Evolutionary conservation across 2,797 vertebrate species (phyloP), one percentile per base, ranked within the genome.

Genomic region (Brotula barbata): DNA sequence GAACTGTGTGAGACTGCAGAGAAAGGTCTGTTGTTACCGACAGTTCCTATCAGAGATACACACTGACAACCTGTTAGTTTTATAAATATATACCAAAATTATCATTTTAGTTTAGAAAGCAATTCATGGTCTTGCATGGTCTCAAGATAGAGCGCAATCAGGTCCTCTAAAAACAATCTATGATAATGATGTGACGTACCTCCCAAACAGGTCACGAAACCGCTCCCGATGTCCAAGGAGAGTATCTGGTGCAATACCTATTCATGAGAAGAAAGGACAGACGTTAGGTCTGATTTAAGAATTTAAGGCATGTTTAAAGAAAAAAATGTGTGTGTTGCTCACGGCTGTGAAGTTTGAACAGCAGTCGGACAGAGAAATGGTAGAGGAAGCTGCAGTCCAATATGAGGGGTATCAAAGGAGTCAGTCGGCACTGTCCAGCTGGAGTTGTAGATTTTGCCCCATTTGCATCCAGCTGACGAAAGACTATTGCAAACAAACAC

Each of bases 341-440:
- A 99, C 96, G 93, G 80, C 96, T 96, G 86, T 99, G 97, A 3
- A 99, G 94, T 57, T 96, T 98, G 90, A 99, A 99, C 82, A 99
- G 89, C 14, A 96, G 81, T 64, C 92, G 94, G 74, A 99, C 96
- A 0, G 93, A 93, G 86, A 97, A 96, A 85, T 99, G 95, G 0
- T 98, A 99, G 67, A 99, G 94, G 51, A 94, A 94, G 83, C 96
- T 96, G 87, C 94, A 94, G 90, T 99, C 97, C 81, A 95, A 84
- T 14, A 98, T 94, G 68, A 98, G 92, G 34, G 94, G 95, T 28
- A 98, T 96, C 53, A 99, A 92, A 0, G 97, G 97, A 0, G 94
- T 93, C 47, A 99, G 90, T 2, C 97, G 91, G 82, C 97, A 99
- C 89, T 96, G 95, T 0, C 97, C 96, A 0, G 96, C 92, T 0